Base-by-base conservation (phyloP, 2,797 vertebrate species). In the Iguana delicatissima region DNA sequence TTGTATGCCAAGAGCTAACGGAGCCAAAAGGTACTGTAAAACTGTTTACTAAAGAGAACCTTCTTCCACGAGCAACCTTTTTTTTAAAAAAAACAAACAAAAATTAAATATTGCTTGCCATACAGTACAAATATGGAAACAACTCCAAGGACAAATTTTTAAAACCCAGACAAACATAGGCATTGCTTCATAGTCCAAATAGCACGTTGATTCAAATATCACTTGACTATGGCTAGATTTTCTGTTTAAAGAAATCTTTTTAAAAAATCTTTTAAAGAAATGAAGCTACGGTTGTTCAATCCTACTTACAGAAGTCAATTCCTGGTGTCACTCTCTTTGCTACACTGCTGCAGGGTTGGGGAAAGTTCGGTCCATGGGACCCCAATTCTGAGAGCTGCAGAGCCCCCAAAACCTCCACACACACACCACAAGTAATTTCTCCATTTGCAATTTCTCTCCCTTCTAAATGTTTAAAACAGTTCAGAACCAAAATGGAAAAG, bases 11-110 rank as follows among this genome's bases (percentile, higher is more conserved):
- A 94, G 90, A 91, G 16, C 26, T 42, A 81, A 88, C 3, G 38
- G 50, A 90, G 57, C 26, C 50, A 84, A 93, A 81, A 69, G 22
- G 32, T 89, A 90, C 26, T 86, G 52, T 83, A 93, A 92, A 84
- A 80, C 55, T 38, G 38, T 90, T 94, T 92, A 80, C 32, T 86
- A 84, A 91, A 93, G 87, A 50, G 69, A 89, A 73, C 24, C 64
- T 42, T 84, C 42, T 59, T 91, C 73, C n/a, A 92, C 55, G n/a
- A 85, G 67, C 9, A 74, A 50, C 22, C 22, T 52, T 64, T 22
- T 42, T n/a, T n/a, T n/a, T n/a, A n/a, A n/a, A 29, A 42, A 35
- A 22, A 29, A 74, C 46, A 5, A 32, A 77, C 13, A 35, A 6
- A 62, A 46, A 38, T 73, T 0, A 67, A 86, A 42, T 46, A 9